A percentile compares a stretch with the other conserved stretches of the same genome.
phyloP scores from a whole-genome alignment of 2,888 invertebrate genomes.

The Bimastos eiseni region DNA sequence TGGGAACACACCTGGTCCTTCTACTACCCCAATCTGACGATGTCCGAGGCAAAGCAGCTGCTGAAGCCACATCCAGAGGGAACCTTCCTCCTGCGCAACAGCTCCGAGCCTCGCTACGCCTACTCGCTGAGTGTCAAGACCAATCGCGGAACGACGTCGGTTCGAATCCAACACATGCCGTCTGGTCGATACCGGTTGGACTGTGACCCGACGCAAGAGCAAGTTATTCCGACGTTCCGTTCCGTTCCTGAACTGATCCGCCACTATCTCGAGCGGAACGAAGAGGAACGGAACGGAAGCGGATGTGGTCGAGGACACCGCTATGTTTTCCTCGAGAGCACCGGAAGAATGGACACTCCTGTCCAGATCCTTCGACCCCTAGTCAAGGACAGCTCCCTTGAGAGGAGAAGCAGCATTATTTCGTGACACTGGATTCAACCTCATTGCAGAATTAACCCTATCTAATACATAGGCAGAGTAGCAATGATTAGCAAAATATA shows the following conservation, averaged over 20 bases:
- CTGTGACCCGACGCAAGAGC: slow-evolving; percentile 68
- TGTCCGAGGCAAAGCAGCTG: slow-evolving; percentile 5
- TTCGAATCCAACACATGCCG: slow-evolving; percentile 74
- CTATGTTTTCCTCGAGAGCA: slow-evolving; percentile 76
- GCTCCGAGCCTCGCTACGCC: slow-evolving; percentile 76
- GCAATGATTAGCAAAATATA: not conserved
- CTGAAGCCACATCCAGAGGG: slow-evolving; percentile 63
- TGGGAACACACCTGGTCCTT: not conserved
- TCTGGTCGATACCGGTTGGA: slow-evolving; percentile 77
- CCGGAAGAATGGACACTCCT: slow-evolving; percentile 76
- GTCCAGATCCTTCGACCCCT: slow-evolving; percentile 74
- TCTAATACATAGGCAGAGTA: not conserved
- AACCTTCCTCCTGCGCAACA: slow-evolving; percentile 79
- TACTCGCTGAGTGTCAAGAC: slow-evolving; percentile 83
- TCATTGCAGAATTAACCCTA: not conserved
- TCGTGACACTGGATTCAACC: not conserved
- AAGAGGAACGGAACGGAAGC: slow-evolving; percentile 13
- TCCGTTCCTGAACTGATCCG: slow-evolving; percentile 76
- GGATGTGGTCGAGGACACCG: slow-evolving; percentile 27
- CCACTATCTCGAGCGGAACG: slow-evolving; percentile 68
- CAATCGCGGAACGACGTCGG: slow-evolving; percentile 78
- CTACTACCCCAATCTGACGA: slow-evolving; percentile 15
- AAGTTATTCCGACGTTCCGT: slow-evolving; percentile 72
- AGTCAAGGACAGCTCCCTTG: not conserved
- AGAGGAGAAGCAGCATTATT: not conserved